Evolutionary conservation across 2,888 invertebrate species (phyloP), one percentile per base, ranked within the genome.

Genomic region (Chironomus tentans): DNA sequence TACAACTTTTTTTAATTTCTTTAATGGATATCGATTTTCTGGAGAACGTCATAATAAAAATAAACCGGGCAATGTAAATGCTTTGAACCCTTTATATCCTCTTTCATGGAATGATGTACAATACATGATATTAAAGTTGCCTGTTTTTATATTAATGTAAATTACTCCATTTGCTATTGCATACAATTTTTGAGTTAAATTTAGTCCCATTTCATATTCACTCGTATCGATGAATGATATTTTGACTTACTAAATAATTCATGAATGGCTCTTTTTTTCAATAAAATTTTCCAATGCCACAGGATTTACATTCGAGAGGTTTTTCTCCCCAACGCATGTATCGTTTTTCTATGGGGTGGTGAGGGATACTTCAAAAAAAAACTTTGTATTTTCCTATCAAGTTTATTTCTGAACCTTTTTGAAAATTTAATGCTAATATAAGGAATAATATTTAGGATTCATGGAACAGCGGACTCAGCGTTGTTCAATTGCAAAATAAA

Each of bases 21-120:
- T 22, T 70, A 70, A 70, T 70, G 70, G 70, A 70, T 70, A 70
- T 70, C 70, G 70, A 70, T 70, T 70, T 70, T 24, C 38, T 38
- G 38, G 38, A 38, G 38, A 10, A 10, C 38, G 7, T n/a, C 18
- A 56, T 18, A 56, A 15, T 15, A 15, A 18, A n/a, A 56, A 15
- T 18, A 56, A 56, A 56, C 15, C n/a, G 56, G 18, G 18, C 56
- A 7, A 56, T n/a, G 18, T 15, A 15, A 56, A 56, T 15, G 56
- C 2, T 38, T 38, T 56, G 56, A 56, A 56, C 50, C 13, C 48
- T 70, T 70, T 70, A n/a, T n/a, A 24, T 15, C 21, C 50, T 47
- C 47, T 22, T 56, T 21, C 10, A 38, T 10, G 7, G 1, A 1
- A 7, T 38, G 38, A 46, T 46, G 21, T 15, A 46, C 28, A 24